phyloP scores from a whole-genome alignment of 2,113 vertebrate genomes.

The Ageneiosus marmoratus region DNA sequence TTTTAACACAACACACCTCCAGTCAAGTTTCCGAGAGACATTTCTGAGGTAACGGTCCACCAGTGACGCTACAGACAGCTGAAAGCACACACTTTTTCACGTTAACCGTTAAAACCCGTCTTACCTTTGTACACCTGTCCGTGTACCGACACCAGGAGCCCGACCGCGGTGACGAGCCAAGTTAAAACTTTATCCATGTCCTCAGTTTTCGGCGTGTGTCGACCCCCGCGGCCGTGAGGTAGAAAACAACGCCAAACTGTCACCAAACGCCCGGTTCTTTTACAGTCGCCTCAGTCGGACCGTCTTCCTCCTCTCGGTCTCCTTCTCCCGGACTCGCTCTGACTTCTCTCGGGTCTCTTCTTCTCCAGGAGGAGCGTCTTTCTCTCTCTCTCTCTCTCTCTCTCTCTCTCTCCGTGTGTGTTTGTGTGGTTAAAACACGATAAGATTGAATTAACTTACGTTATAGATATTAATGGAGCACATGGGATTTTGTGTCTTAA shows the following conservation, averaged over 20 bases:
- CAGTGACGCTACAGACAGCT: no score
- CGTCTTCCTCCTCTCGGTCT: background rate
- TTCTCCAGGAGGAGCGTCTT: background rate
- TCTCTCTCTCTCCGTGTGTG: background rate
- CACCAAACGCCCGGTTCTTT: background rate
- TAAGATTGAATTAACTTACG: no score
- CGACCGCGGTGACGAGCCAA: constrained; percentile 67
- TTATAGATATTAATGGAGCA: no score
- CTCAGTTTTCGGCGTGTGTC: constrained; percentile 43
- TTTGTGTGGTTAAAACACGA: no score
- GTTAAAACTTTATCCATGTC: constrained; percentile 80
- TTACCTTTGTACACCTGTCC: constrained; percentile 80
- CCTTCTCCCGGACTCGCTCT: background rate
- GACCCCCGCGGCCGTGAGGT: constrained; percentile 17
- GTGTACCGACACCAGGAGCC: constrained; percentile 68
- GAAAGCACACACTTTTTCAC: background rate
- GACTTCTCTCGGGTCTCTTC: background rate
- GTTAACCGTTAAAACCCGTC: constrained; percentile 35
- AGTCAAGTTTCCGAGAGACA: background rate
- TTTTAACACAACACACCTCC: background rate
- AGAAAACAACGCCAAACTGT: constrained; percentile 7
- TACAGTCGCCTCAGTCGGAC: background rate
- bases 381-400: background rate
- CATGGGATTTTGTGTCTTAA: no score
- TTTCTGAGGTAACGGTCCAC: background rate